Evolutionary conservation across 2,113 vertebrate genomes (phyloP).

Genomic region (Scomber japonicus): DNA sequence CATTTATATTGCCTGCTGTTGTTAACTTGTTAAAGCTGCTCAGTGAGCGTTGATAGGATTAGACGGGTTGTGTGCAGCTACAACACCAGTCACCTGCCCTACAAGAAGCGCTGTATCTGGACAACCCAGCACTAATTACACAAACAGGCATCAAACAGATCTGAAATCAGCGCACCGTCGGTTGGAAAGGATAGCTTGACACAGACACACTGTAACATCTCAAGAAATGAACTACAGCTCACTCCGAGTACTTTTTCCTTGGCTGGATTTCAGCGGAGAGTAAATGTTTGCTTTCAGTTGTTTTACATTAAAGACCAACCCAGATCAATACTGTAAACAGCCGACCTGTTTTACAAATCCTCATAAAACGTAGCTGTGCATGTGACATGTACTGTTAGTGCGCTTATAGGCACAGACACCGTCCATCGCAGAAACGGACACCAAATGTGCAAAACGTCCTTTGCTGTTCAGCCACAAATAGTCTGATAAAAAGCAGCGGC

Average conservation of each 20-base stretch:
- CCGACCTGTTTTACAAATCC: not conserved
- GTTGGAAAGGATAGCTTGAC: slow-evolving; percentile 12
- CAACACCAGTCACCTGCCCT: slow-evolving; percentile 53
- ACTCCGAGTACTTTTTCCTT: slow-evolving; percentile 19
- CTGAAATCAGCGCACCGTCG: slow-evolving; percentile 40
- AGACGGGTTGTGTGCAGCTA: slow-evolving; percentile 22
- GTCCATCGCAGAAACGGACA: slow-evolving; percentile 1
- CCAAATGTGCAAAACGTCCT: not conserved
- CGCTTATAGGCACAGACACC: not conserved
- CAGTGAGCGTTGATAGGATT: not conserved
- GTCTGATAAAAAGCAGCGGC: not conserved
- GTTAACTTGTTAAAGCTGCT: slow-evolving; percentile 42
- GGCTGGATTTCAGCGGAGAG: not conserved
- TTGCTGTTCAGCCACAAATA: not conserved
- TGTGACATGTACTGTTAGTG: not conserved
- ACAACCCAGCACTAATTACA: slow-evolving; percentile 48
- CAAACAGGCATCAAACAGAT: slow-evolving; percentile 37
- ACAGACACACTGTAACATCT: not conserved
- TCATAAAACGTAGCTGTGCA: not conserved
- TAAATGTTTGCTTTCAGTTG: too few species aligned
- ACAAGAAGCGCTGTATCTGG: slow-evolving; percentile 19
- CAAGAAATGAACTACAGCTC: slow-evolving; percentile 15
- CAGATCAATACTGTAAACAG: slow-evolving; percentile 39
- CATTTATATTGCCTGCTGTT: not conserved
- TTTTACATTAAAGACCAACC: slow-evolving; percentile 9